Conservation (phyloP, 1,140 invertebrate genomes). For the Saccostrea cuccullata region DNA sequence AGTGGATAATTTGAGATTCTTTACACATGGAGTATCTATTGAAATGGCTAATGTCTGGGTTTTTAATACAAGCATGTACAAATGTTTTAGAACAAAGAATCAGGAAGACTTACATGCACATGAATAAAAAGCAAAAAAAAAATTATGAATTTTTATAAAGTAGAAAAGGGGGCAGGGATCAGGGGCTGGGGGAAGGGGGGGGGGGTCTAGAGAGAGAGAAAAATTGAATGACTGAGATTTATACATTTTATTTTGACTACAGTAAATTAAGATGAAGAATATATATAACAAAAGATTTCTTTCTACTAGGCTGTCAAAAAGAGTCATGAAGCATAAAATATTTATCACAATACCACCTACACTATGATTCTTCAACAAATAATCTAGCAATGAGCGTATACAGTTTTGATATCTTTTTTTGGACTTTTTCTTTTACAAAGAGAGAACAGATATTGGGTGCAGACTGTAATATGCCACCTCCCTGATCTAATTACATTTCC, state of each 20-base stretch:
- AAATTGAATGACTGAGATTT: no score
- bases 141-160: no score
- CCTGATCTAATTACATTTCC: slow-evolving; percentile 26
- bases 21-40: not conserved
- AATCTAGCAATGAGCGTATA: not conserved
- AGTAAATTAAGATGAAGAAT: not conserved
- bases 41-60: not conserved
- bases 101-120: not conserved
- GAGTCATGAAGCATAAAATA: not conserved
- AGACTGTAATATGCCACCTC: not conserved
- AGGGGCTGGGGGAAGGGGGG: no score
- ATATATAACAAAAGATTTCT: not conserved
- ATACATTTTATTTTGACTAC: no score
- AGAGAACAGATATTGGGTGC: not conserved
- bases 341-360: not conserved
- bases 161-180: no score
- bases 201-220: no score
- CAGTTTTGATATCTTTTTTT: not conserved
- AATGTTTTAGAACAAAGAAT: not conserved
- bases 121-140: not conserved
- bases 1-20: slow-evolving; percentile 2
- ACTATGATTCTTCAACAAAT: not conserved
- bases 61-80: not conserved
- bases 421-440: not conserved
- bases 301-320: not conserved